Percentiles rank a stretch among this genome's conserved stretches.
Conservation (phyloP, 2,888 invertebrate genomes). For the Hydrotaea cyrtoneurina region DNA sequence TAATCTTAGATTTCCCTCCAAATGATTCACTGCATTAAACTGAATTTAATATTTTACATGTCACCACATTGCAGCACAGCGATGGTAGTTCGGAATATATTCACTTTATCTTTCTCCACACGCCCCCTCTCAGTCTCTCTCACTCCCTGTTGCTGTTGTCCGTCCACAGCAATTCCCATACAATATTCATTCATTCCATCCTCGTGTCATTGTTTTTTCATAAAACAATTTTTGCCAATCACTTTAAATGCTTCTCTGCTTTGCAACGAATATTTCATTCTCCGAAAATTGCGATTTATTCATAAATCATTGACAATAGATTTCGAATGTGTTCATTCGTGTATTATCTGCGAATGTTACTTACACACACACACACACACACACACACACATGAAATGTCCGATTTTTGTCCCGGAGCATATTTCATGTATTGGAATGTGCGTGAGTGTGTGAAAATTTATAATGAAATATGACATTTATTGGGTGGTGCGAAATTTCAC, state of each 20-base stretch:
- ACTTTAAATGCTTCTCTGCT: constrained; percentile 6
- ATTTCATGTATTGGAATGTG: neutral
- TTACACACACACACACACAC: neutral
- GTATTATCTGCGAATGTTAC: constrained; percentile 17
- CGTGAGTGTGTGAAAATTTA: constrained; percentile 8
- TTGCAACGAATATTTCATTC: neutral
- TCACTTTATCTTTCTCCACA: neutral
- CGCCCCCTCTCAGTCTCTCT: too few relatives aligned
- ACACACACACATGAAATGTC: neutral
- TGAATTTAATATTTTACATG: constrained; percentile 37
- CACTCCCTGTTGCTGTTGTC: neutral
- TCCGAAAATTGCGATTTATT: constrained; percentile 1
- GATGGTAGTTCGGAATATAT: neutral
- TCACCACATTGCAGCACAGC: neutral
- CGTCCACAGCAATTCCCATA: neutral
- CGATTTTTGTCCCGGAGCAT: constrained; percentile 13
- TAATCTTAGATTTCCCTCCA: too few relatives aligned
- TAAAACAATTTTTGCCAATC: constrained; percentile 15
- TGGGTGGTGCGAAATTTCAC: constrained; percentile 29
- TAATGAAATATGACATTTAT: constrained; percentile 33
- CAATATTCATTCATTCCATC: neutral
- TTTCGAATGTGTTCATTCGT: constrained; percentile 1
- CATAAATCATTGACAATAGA: constrained; percentile 34
- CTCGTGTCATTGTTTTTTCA: neutral
- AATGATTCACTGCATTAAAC: constrained; percentile 26